A percentile compares a stretch with the other conserved stretches of the same genome.
phyloP scores from a whole-genome alignment of 2,113 vertebrate genomes.

The Colistium nudipinnis region DNA sequence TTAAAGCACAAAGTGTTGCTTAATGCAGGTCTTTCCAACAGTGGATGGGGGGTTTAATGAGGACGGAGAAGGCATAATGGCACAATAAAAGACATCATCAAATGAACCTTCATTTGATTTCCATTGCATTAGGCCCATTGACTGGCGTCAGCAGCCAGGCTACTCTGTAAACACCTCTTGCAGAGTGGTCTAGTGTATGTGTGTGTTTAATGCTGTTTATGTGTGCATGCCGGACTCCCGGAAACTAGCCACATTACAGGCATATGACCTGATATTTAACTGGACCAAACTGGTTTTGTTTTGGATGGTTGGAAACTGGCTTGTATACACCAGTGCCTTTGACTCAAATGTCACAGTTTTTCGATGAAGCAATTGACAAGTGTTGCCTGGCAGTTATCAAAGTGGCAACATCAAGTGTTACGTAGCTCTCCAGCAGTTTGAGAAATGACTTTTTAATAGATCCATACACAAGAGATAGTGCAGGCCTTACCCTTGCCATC shows the following conservation, averaged over 20 bases:
- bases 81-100: slow-evolving; percentile 79
- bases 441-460: slow-evolving; percentile 37
- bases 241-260: slow-evolving; percentile 14
- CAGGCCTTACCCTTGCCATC: background rate
- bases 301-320: slow-evolving; percentile 25
- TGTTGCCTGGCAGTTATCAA: slow-evolving; percentile 59
- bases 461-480: background rate
- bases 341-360: slow-evolving; percentile 13
- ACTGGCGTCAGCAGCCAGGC: slow-evolving; percentile 71
- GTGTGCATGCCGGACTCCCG: slow-evolving; percentile 10
- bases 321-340: slow-evolving; percentile 4
- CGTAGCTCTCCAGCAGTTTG: slow-evolving; percentile 18
- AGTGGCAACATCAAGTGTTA: slow-evolving; percentile 1
- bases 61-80: slow-evolving; percentile 75
- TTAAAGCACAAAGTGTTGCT: slow-evolving; percentile 43
- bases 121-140: slow-evolving; percentile 75
- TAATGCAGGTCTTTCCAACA: slow-evolving; percentile 57
- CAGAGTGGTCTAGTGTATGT: slow-evolving; percentile 51
- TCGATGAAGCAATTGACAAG: background rate
- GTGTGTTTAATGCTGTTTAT: slow-evolving; percentile 26
- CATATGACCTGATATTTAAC: slow-evolving; percentile 44
- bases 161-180: slow-evolving; percentile 71
- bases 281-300: slow-evolving; percentile 47
- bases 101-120: slow-evolving; percentile 78
- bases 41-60: slow-evolving; percentile 69